phyloP scores from a whole-genome alignment of 1,140 invertebrate genomes.

The Trachymyrmex septentrionalis region DNA sequence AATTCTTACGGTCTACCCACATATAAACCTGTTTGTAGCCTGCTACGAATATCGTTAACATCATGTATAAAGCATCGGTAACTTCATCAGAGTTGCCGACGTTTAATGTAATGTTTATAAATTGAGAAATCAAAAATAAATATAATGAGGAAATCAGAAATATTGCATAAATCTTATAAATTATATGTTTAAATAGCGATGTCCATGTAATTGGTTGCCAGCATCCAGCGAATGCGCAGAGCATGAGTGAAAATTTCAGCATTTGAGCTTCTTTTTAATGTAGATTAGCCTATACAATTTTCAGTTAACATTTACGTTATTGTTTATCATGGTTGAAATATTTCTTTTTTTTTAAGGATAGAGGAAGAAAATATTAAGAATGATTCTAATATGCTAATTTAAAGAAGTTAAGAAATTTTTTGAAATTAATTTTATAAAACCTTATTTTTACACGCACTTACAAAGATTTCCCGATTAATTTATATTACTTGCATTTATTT shows the following conservation, averaged over 20 bases:
- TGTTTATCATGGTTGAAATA: neutral
- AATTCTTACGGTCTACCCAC: slow-evolving; percentile 40
- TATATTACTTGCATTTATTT: neutral
- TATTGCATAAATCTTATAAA: slow-evolving; percentile 38
- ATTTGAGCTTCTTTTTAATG: slow-evolving; percentile 14
- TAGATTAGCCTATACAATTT: neutral
- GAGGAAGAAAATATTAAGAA: neutral
- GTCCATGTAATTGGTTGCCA: slow-evolving; percentile 51
- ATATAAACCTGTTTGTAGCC: slow-evolving; percentile 66
- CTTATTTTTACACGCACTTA: slow-evolving; percentile 12
- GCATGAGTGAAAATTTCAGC: slow-evolving; percentile 42
- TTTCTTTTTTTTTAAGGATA: neutral
- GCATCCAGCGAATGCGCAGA: slow-evolving; percentile 43
- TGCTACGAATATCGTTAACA: slow-evolving; percentile 3
- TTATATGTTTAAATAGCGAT: slow-evolving; percentile 17
- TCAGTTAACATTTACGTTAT: neutral
- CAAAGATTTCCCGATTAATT: neutral
- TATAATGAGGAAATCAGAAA: slow-evolving; percentile 15
- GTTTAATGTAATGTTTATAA: slow-evolving; percentile 37
- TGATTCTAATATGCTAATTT: neutral
- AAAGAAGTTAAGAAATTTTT: neutral
- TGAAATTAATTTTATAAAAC: neutral
- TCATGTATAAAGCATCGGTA: slow-evolving; percentile 59
- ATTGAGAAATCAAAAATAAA: slow-evolving; percentile 54
- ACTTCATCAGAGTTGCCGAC: slow-evolving; percentile 61